These are phyloP conservation scores for Agapornis roseicollis DNA, from an alignment of 2,113 vertebrate genomes.

Conservation along the genomic window DNA sequence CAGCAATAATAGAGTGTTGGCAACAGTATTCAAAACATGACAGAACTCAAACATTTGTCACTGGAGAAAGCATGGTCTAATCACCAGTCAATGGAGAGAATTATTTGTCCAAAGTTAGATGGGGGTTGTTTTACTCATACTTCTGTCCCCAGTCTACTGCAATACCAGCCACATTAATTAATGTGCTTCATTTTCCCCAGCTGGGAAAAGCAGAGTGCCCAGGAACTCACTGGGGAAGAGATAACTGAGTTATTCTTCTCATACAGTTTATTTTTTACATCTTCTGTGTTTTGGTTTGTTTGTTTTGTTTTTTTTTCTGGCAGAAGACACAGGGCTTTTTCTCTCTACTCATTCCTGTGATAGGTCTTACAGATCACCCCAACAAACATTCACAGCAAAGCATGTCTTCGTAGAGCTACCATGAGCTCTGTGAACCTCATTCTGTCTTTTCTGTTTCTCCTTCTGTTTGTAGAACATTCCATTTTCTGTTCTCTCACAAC, in stretches of 20 bases:
- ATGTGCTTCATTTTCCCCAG: accelerated
- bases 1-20: neutral
- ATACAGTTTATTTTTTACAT: neutral
- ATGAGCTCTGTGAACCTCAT: neutral
- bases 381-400: neutral
- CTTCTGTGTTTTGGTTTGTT: neutral
- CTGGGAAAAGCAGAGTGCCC: neutral
- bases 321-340: neutral
- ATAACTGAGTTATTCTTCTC: neutral
- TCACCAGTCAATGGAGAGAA: neutral
- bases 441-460: slow-evolving; percentile 35
- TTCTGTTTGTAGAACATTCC: neutral
- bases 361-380: neutral
- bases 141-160: neutral
- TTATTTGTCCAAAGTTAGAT: neutral
- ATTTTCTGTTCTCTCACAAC: neutral
- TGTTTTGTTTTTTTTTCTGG: neutral
- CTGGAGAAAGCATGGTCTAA: neutral
- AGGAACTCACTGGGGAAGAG: neutral
- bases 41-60: neutral
- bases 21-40: neutral
- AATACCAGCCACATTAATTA: neutral
- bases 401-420: neutral
- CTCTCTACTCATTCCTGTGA: neutral
- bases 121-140: neutral